Percentiles rank a stretch among this genome's conserved stretches.
Evolutionary conservation across 2,797 vertebrate species (phyloP).

Genomic region (Ptychadena robeensis): DNA sequence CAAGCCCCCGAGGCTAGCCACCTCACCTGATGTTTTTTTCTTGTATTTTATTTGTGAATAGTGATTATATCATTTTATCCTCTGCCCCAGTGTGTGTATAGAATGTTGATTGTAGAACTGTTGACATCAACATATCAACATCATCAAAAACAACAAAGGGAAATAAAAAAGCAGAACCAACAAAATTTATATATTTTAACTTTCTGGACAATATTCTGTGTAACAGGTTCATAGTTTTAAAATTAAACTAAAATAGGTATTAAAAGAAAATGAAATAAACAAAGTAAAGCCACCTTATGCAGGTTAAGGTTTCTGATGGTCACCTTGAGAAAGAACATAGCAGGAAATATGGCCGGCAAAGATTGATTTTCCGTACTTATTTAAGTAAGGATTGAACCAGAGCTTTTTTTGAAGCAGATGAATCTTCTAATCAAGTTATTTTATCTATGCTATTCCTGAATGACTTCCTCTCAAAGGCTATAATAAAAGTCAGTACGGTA

Average conservation of each 20-base stretch:
- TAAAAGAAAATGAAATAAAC: slow-evolving; percentile 6
- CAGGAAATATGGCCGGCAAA: slow-evolving; percentile 18
- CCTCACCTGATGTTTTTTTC: too few relatives aligned
- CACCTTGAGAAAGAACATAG: slow-evolving; percentile 46
- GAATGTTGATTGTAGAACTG: too few relatives aligned
- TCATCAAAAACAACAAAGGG: background rate
- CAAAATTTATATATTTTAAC: slow-evolving; percentile 34
- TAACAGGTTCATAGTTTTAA: background rate
- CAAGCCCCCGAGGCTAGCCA: too few relatives aligned
- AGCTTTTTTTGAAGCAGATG: slow-evolving; percentile 43
- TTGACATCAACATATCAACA: background rate
- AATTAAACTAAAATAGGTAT: background rate
- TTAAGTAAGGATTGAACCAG: slow-evolving; percentile 24
- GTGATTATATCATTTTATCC: too few relatives aligned
- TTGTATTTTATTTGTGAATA: too few relatives aligned
- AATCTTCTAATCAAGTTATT: slow-evolving; percentile 60
- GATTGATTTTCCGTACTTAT: slow-evolving; percentile 54
- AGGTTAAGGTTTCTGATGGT: slow-evolving; percentile 41
- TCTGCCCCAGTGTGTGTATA: too few relatives aligned
- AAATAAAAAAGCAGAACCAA: background rate
- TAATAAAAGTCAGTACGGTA: slow-evolving; percentile 57
- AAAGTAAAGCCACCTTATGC: slow-evolving; percentile 24
- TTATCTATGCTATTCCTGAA: slow-evolving; percentile 53
- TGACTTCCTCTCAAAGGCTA: slow-evolving; percentile 47
- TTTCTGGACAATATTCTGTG: slow-evolving; percentile 5